These are phyloP conservation scores for Phyto melanocephala DNA, from an alignment of 2,888 invertebrate genomes.

Conservation along the genomic window DNA sequence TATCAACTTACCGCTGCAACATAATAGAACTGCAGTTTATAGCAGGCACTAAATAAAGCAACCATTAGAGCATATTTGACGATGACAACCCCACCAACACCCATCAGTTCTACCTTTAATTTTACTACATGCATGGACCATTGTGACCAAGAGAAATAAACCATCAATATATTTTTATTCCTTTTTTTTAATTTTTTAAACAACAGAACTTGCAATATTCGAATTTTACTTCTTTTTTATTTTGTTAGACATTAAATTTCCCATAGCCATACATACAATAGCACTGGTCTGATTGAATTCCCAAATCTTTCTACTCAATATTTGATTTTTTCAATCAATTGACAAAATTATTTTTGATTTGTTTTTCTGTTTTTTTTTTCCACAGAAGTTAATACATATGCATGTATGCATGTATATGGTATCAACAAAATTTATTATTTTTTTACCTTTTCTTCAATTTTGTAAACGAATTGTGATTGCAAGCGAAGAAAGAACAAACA, in stretches of 20 bases:
- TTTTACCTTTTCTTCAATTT: no score
- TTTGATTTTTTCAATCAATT: slow-evolving; percentile 21
- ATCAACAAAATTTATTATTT: no score
- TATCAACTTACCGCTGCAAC: slow-evolving; percentile 1
- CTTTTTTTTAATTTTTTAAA: no score
- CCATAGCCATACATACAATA: background rate
- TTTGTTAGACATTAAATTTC: background rate
- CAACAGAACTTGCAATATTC: background rate
- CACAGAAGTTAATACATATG: no score
- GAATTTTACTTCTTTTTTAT: background rate
- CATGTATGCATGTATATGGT: no score
- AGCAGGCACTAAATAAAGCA: background rate
- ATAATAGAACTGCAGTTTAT: background rate
- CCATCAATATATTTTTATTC: background rate
- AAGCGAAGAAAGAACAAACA: no score
- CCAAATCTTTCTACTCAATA: background rate
- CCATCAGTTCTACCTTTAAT: background rate
- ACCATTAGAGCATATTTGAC: background rate
- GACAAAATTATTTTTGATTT: no score
- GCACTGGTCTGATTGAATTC: background rate
- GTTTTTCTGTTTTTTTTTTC: no score
- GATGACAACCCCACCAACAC: background rate
- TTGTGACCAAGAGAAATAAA: background rate
- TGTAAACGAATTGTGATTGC: no score
- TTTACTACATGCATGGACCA: background rate